These are phyloP conservation scores for Frankliniella intonsa DNA, from an alignment of 2,888 invertebrate species.

Conservation along the genomic window DNA sequence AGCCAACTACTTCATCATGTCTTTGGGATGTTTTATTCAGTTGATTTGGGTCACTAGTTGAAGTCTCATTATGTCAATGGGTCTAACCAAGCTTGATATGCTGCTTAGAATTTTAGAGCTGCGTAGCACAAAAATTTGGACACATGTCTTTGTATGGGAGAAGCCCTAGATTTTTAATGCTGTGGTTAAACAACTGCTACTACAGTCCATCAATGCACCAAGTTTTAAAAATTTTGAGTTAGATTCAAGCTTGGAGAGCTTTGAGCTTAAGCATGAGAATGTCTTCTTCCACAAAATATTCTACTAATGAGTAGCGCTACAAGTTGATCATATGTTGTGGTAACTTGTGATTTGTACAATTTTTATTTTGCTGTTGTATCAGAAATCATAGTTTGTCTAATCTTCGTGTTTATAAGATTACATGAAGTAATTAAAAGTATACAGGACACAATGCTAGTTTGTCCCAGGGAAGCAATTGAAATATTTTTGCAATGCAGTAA, in stretches of 20 bases:
- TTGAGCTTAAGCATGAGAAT: constrained; percentile 13
- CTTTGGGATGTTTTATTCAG: neutral
- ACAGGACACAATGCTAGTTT: neutral
- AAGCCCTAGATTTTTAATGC: neutral
- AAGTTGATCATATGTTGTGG: constrained; percentile 18
- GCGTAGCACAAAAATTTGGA: constrained; percentile 7
- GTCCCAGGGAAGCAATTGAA: neutral
- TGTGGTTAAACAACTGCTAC: neutral
- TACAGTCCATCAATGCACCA: constrained; percentile 3
- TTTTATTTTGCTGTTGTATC: constrained; percentile 30
- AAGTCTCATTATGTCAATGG: constrained; percentile 26
- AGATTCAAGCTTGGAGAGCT: constrained; percentile 3
- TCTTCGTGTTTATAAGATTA: constrained; percentile 35
- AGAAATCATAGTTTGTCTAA: constrained; percentile 28
- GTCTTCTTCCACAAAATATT: constrained; percentile 3
- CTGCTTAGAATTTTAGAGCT: constrained; percentile 25
- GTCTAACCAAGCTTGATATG: constrained; percentile 19
- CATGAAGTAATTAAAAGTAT: neutral
- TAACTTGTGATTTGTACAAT: constrained; percentile 33
- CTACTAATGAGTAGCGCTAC: neutral
- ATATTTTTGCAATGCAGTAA: neutral
- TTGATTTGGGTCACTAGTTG: constrained; percentile 1
- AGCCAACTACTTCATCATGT: neutral
- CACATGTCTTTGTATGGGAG: neutral
- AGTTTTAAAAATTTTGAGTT: constrained; percentile 13